Percentiles rank a stretch among this genome's conserved stretches.
Conservation (phyloP, 2,888 invertebrate species). For the Meghimatium bilineatum region DNA sequence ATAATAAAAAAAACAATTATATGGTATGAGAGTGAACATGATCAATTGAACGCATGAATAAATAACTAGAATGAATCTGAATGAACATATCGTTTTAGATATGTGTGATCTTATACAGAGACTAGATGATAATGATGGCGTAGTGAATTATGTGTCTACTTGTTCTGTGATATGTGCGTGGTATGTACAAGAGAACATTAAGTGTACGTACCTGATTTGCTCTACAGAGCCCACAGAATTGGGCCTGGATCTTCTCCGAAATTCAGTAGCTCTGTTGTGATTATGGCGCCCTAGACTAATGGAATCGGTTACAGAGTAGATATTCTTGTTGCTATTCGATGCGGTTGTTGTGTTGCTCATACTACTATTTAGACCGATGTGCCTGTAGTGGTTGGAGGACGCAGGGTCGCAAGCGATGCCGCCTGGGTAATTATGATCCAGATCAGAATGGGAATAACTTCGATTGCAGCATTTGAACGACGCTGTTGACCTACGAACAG, state of each 20-base stretch:
- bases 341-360: neutral
- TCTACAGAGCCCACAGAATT: conserved; percentile 55
- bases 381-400: neutral
- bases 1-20: no score
- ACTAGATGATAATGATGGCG: no score
- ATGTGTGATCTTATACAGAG: no score
- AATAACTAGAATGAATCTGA: no score
- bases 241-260: conserved; percentile 48
- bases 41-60: no score
- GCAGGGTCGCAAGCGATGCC: neutral
- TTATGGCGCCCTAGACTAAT: neutral
- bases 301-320: neutral
- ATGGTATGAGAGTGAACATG: no score
- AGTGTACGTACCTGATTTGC: conserved; percentile 49
- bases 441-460: conserved; percentile 33
- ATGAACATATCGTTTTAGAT: no score
- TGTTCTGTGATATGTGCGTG: no score
- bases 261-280: conserved; percentile 41
- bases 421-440: neutral
- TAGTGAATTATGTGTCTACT: no score
- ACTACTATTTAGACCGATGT: neutral
- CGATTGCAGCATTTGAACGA: conserved; percentile 20
- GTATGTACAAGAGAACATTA: no score
- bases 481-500: neutral
- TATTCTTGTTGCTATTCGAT: neutral